Percentiles rank a stretch among this genome's conserved stretches.
Evolutionary conservation across 1,140 invertebrate species (phyloP).

Genomic region (Hypsibius dujardini): DNA sequence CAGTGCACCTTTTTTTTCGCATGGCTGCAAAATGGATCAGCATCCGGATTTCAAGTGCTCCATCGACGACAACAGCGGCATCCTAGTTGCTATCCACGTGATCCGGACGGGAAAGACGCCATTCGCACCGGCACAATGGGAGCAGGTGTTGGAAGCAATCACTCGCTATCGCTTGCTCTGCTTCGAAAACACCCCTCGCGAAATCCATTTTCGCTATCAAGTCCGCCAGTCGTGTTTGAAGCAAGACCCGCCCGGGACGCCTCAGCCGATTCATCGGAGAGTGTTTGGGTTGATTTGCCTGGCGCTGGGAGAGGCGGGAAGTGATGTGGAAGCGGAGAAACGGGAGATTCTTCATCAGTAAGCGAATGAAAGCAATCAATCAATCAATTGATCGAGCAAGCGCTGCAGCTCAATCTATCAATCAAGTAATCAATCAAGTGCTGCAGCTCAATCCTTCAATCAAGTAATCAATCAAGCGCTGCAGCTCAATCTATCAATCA

Average conservation of each 20-base stretch:
- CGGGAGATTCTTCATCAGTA: not conserved
- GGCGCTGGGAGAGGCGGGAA: not conserved
- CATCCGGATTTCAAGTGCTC: conserved; percentile 3
- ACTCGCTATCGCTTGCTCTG: not conserved
- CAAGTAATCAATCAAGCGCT: too few species aligned
- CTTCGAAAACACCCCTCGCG: conserved; percentile 12
- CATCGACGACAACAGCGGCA: conserved; percentile 12
- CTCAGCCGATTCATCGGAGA: not conserved
- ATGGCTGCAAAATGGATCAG: too few species aligned
- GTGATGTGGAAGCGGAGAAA: not conserved
- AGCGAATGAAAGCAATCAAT: not conserved
- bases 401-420: too few species aligned
- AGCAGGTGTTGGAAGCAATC: not conserved
- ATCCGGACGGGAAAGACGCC: not conserved
- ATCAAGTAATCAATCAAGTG: too few species aligned
- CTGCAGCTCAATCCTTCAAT: too few species aligned
- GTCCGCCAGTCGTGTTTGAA: not conserved
- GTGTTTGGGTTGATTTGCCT: conserved; percentile 7
- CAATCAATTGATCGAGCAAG: too few species aligned
- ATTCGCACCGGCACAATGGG: not conserved
- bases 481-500: too few species aligned
- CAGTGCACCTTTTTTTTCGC: too few species aligned
- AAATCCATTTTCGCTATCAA: conserved; percentile 11
- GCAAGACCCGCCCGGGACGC: not conserved
- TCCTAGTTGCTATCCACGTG: not conserved